These are phyloP conservation scores for Otus sunia DNA, from an alignment of 2,113 vertebrate species.

Conservation along the genomic window DNA sequence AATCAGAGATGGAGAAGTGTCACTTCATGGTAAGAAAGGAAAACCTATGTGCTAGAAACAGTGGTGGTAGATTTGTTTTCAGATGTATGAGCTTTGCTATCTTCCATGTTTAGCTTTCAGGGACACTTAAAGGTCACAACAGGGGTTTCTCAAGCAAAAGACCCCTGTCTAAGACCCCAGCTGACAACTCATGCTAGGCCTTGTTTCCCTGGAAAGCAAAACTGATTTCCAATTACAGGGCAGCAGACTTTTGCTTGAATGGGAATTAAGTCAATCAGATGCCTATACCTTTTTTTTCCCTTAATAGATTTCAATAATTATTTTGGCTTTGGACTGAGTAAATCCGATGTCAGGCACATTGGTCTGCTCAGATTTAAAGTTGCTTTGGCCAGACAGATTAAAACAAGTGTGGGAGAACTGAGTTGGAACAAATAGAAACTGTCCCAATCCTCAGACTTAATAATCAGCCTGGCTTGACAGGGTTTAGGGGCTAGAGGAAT, in stretches of 20 bases:
- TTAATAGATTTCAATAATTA: constrained; percentile 1
- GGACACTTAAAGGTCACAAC: not conserved
- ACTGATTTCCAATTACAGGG: constrained; percentile 3
- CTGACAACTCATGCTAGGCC: not conserved
- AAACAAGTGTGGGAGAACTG: not conserved
- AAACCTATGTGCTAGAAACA: not conserved
- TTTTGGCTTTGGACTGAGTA: not conserved
- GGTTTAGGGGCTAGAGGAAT: not conserved
- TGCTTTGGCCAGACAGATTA: not conserved
- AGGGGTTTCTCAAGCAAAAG: not conserved
- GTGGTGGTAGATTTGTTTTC: not conserved
- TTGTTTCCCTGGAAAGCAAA: not conserved
- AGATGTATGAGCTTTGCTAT: not conserved
- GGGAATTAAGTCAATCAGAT: not conserved
- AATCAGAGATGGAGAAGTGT: not conserved
- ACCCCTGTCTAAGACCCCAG: not conserved
- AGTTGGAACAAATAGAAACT: constrained; percentile 16
- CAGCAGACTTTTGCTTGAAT: not conserved
- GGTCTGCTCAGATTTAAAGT: constrained; percentile 18
- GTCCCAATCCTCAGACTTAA: not conserved
- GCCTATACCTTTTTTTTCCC: not conserved
- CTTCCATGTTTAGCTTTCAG: not conserved
- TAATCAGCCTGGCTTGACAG: not conserved
- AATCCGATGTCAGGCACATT: not conserved
- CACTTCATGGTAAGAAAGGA: not conserved